Percentiles rank a stretch among this genome's conserved stretches.
phyloP scores from a whole-genome alignment of 1,140 invertebrate species.

The Watersipora subatra region DNA sequence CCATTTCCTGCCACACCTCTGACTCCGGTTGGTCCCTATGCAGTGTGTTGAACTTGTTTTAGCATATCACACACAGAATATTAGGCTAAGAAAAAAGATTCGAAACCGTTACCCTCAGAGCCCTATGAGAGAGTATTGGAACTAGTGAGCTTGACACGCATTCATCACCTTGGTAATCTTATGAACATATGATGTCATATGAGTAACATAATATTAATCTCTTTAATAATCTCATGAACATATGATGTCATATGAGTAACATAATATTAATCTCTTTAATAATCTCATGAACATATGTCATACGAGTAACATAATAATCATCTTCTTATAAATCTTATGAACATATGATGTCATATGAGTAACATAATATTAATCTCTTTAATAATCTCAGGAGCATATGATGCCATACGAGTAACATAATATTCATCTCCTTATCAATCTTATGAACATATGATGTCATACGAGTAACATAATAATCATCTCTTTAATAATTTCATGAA shows the following conservation, averaged over 20 bases:
- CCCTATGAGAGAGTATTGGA: neutral
- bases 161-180: too few species aligned
- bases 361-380: too few species aligned
- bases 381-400: neutral
- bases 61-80: neutral
- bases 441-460: neutral
- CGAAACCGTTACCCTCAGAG: neutral
- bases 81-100: neutral
- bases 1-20: too few species aligned
- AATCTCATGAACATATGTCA: neutral
- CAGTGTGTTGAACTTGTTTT: too few species aligned
- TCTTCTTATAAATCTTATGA: too few species aligned
- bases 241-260: neutral
- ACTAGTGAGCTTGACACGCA: too few species aligned
- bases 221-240: neutral
- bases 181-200: too few species aligned
- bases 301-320: neutral
- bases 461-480: neutral
- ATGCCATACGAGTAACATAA: neutral
- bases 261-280: neutral
- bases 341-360: too few species aligned
- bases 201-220: too few species aligned
- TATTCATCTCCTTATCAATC: neutral
- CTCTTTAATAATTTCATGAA: neutral
- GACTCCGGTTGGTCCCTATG: too few species aligned